Base-by-base conservation (phyloP, 1,140 invertebrate species). In the Calephelis virginiensis region DNA sequence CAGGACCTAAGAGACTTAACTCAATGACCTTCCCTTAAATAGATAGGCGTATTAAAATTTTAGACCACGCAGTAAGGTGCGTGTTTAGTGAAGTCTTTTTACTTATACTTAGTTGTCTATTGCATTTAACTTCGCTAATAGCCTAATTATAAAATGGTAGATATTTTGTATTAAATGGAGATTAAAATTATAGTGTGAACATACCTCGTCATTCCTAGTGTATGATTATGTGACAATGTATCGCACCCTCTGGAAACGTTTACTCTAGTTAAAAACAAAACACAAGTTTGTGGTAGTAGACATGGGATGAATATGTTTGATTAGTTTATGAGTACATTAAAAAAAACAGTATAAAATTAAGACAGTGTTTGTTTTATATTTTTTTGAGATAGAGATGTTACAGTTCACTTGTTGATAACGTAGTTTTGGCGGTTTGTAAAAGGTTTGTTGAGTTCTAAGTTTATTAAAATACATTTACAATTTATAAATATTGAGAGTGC, bases 81-180 rank as follows among this genome's bases (percentile, higher is more conserved):
- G 69, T 66, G 11, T 59, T 59, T 37, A 59, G 28, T 59, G 38
- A 59, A 59, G 28, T 37, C 11, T 59, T 59, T 59, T 17, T 59
- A 59, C 28, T 38, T 59, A 37, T 59, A 59, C 53, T 59, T 38
- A 59, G 53, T 59, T 59, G 53, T 59, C 6, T 68, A 69, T 75
- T 85, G 83, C 85, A 88, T 88, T 88, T 86, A 86, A 86, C 83
- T 82, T 77, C 69, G 73, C 79, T 82, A 77, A 86, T 70, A 81
- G 84, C 85, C 84, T 89, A 88, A 71, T 70, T 82, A 68, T 73
- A 66, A 76, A 74, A 72, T 71, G 80, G 75, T 81, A 72, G 69
- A 71, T 71, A 67, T 60, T 71, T 59, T 65, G 45, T 66, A 59
- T 46, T 53, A 13, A 48, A 70, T 64, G 43, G 68, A 79, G 76